phyloP scores from a whole-genome alignment of 2,113 vertebrate genomes.

The Agelaius tricolor region DNA sequence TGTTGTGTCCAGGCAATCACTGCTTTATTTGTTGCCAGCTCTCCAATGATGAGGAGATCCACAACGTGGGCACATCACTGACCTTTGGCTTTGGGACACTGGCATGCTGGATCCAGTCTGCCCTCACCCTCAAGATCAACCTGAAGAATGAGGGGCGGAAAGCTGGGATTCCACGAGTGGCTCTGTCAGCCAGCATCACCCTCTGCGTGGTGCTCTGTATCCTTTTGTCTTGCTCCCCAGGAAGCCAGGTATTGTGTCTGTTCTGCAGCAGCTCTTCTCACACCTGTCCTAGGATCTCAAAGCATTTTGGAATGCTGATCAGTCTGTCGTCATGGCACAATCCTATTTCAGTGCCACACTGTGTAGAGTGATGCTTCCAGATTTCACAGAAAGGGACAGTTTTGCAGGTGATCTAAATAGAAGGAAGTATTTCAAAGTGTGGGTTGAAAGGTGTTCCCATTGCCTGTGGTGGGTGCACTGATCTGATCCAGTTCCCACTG shows the following conservation, averaged over 20 bases:
- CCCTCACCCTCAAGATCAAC: slow-evolving; percentile 86
- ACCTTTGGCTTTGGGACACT: slow-evolving; percentile 87
- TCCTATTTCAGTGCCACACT: not conserved
- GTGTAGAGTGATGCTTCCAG: not conserved
- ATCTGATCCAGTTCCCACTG: not conserved
- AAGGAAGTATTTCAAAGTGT: not conserved
- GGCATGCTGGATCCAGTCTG: slow-evolving; percentile 91
- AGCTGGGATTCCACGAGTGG: slow-evolving; percentile 78
- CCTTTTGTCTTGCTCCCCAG: slow-evolving; percentile 68
- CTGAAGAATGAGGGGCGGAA: slow-evolving; percentile 84
- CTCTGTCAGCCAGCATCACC: slow-evolving; percentile 84
- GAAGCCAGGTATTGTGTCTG: not conserved
- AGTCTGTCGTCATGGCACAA: not conserved
- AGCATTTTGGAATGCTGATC: not conserved
- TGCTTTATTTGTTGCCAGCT: slow-evolving; percentile 72
- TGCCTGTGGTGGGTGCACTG: not conserved
- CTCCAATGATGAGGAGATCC: slow-evolving; percentile 76
- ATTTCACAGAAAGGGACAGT: not conserved
- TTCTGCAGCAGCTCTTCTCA: not conserved
- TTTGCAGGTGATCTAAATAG: not conserved
- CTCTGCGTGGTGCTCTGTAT: slow-evolving; percentile 88
- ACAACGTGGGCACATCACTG: slow-evolving; percentile 83
- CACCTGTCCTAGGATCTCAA: not conserved
- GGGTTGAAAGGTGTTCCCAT: not conserved
- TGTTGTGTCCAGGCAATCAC: not conserved